A percentile compares a stretch with the other conserved stretches of the same genome.
phyloP scores from a whole-genome alignment of 2,797 vertebrate species.

The Pitangus sulphuratus region DNA sequence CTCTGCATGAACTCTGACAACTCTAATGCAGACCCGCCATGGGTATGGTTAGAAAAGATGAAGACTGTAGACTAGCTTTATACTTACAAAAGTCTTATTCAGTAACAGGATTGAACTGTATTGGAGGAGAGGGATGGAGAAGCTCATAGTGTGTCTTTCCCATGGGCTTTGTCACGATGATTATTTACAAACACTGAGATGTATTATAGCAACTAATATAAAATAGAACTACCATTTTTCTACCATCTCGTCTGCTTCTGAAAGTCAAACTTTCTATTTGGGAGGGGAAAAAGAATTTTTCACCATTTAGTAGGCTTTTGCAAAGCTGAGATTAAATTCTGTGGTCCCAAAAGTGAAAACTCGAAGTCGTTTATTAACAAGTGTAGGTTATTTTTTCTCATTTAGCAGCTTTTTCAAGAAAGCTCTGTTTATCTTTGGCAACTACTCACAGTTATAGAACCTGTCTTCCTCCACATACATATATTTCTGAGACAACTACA shows the following conservation, averaged over 20 bases:
- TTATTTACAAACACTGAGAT: neutral
- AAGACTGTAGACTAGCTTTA: neutral
- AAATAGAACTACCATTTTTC: neutral
- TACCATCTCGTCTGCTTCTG: neutral
- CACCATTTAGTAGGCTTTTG: neutral
- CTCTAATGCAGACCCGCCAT: neutral
- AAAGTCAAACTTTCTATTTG: neutral
- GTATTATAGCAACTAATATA: neutral
- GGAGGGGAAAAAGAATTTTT: neutral
- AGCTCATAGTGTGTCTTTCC: neutral
- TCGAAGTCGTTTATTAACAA: constrained; percentile 21
- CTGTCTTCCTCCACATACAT: neutral
- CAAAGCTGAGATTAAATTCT: neutral
- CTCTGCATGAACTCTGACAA: neutral
- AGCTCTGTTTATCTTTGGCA: neutral
- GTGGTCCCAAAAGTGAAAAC: neutral
- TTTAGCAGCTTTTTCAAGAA: constrained; percentile 28
- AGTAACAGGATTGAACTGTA: neutral
- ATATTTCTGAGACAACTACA: neutral
- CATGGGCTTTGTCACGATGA: neutral
- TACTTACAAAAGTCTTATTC: neutral
- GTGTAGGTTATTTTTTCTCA: neutral
- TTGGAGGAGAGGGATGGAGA: neutral
- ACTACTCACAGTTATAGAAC: neutral
- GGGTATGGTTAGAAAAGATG: neutral